Base-by-base conservation (phyloP, 2,888 invertebrate genomes). In the Criorhina ranunculi region DNA sequence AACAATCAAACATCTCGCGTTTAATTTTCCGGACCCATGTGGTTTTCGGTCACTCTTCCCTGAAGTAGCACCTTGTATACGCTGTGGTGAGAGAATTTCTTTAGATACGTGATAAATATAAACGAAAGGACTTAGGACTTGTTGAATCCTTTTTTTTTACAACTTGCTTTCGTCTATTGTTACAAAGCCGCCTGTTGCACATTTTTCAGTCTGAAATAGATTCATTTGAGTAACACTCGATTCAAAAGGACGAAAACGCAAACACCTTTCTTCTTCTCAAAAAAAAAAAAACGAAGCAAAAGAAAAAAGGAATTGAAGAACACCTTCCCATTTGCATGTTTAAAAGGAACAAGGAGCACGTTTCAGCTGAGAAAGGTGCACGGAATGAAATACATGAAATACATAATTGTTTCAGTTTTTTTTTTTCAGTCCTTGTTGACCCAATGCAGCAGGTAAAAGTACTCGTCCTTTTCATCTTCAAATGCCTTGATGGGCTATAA, bases 301-400 rank as follows among this genome's bases (percentile, higher is more conserved):
- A 46, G 37, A 46, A 19, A 64, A 33, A 55, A 31, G 44, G 33
- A 59, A 64, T 53, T 46, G 17, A 51, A 60, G 49, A 85, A 85
- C 85, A 80, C 85, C 85, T 80, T 85, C 85, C 80, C 85, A 85
- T 85, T 85, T 85, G 85, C 85, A 85, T 85, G 85, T 76, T 80
- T 70, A 60, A 75, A 31, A 46, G 80, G 75, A 75, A 85, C 75
- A 85, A 85, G 75, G 59, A 85, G 80, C 85, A 85, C 85, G 85
- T 85, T 75, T 85, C 85, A 85, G 80, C 85, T 85, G 85, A 85
- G 75, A 85, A 85, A 85, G 85, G 85, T 85, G 85, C 85, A 75
- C 51, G 31, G 51, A 75, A 31, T 70, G 64, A 70, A 80, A 80
- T 80, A 80, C 24, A 31, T 70, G 64, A 70, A 80, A 80, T 80